A percentile compares a stretch with the other conserved stretches of the same genome.
phyloP scores from a whole-genome alignment of 2,797 vertebrate species.

The Neosilurus hyrtlii region DNA sequence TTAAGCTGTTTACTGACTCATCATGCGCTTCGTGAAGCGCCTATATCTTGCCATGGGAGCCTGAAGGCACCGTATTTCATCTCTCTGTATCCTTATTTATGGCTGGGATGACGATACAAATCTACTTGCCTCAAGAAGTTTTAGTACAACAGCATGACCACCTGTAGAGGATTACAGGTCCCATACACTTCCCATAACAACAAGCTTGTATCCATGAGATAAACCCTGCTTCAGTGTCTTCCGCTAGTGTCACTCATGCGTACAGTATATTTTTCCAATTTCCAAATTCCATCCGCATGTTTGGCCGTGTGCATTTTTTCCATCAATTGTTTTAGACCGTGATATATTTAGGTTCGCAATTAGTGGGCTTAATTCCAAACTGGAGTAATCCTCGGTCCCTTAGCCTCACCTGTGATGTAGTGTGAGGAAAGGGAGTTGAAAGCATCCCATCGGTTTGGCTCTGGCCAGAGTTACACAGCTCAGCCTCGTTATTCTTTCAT shows the following conservation, averaged over 20 bases:
- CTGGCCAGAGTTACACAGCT: constrained; percentile 47
- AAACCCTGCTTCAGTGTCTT: constrained; percentile 27
- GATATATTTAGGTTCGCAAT: constrained; percentile 59
- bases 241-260: constrained; percentile 24
- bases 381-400: constrained; percentile 15
- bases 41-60: not conserved
- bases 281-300: constrained; percentile 1
- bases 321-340: constrained; percentile 6
- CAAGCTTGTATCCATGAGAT: constrained; percentile 18
- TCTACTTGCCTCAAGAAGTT: constrained; percentile 27
- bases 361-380: constrained; percentile 61
- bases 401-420: constrained; percentile 26
- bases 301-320: not conserved
- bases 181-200: constrained; percentile 6
- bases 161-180: constrained; percentile 32
- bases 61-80: constrained; percentile 5
- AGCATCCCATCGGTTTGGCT: constrained; percentile 32
- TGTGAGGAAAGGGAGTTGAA: constrained; percentile 22
- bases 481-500: constrained; percentile 55
- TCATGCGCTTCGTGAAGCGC: not conserved
- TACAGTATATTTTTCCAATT: constrained; percentile 25
- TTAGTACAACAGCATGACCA: constrained; percentile 17
- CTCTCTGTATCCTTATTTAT: constrained; percentile 3
- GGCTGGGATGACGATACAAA: constrained; percentile 18
- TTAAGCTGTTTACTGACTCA: not conserved